Evolutionary conservation across 2,113 vertebrate genomes (phyloP).

Genomic region (Pseudopodoces humilis): DNA sequence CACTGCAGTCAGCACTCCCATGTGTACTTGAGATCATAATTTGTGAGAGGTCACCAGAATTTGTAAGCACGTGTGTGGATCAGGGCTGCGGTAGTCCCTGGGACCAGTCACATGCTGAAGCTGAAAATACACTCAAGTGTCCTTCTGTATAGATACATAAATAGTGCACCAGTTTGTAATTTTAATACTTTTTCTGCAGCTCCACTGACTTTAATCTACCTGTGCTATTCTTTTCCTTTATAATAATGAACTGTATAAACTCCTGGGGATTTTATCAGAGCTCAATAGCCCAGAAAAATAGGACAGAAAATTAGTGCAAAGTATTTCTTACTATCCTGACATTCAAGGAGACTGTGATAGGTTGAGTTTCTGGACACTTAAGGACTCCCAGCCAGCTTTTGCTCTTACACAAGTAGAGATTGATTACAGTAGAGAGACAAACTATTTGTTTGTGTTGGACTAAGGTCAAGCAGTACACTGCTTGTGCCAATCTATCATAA

Average conservation of each 20-base stretch:
- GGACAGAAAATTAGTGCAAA: constrained; percentile 22
- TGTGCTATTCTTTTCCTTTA: constrained; percentile 10
- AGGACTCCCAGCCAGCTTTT: not conserved
- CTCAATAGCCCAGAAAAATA: constrained; percentile 27
- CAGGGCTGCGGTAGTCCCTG: not conserved
- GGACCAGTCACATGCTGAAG: not conserved
- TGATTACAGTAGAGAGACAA: not conserved
- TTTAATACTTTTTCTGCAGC: not conserved
- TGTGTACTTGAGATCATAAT: not conserved
- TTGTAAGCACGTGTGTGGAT: not conserved
- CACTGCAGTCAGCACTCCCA: not conserved
- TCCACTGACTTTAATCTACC: not conserved
- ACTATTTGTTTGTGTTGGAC: not conserved
- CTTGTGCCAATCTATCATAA: not conserved
- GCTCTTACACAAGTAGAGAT: not conserved
- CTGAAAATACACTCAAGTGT: not conserved
- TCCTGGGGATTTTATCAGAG: constrained; percentile 8
- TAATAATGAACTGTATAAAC: constrained; percentile 21
- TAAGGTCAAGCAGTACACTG: not conserved
- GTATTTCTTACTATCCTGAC: not conserved
- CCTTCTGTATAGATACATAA: not conserved
- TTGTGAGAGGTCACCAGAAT: not conserved
- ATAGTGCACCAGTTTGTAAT: not conserved
- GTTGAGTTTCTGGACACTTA: not conserved
- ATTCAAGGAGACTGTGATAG: not conserved